Base-by-base conservation (phyloP, 2,888 invertebrate species). In the Anarsia innoxiella region DNA sequence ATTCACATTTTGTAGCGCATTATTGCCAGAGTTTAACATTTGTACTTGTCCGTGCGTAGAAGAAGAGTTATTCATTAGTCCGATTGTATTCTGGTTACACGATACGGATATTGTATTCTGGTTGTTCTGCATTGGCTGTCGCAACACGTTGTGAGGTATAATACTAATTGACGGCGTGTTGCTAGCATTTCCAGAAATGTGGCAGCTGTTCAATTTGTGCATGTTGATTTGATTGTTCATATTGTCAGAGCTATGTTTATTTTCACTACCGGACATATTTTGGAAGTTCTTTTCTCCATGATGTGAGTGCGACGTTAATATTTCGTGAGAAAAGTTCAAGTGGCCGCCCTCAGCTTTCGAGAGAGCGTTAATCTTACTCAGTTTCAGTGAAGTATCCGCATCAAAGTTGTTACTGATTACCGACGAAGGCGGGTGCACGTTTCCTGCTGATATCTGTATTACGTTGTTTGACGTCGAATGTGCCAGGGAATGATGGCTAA, bases 311-410 rank as follows among this genome's bases (percentile, higher is more conserved):
- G 84, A 76, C 25, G 80, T 71, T 77, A 83, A 82, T 39, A 83
- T 80, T 60, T 84, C 84, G 55, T 77, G 83, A 0, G 80, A 79
- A 39, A 84, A 84, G 48, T 83, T 84, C 44, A 84, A 56, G 48
- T 82, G 82, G 0, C 84, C 84, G 23, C 75, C 80, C 67, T 84
- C 84, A 9, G 84, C 49, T 52, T 84, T 84, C 1, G 84, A 83
- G 36, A 84, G 59, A 13, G 83, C 77, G 46, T 83, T 84, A 14
- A 84, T 82, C 53, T 84, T 84, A 42, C 82, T 84, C 26, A 84
- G 50, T 59, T 82, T 82, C 31, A 84, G 48, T 13, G 83, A 68
- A n/a, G 84, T 84, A 44, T 84, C 84, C 6, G 78, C 70, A 50
- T 84, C 83, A 44, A 84, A 84, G 41, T 73, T 82, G 49, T 64